A percentile compares a stretch with the other conserved stretches of the same genome.
Evolutionary conservation across 2,888 invertebrate species (phyloP).

Genomic region (Agrypnus murinus): DNA sequence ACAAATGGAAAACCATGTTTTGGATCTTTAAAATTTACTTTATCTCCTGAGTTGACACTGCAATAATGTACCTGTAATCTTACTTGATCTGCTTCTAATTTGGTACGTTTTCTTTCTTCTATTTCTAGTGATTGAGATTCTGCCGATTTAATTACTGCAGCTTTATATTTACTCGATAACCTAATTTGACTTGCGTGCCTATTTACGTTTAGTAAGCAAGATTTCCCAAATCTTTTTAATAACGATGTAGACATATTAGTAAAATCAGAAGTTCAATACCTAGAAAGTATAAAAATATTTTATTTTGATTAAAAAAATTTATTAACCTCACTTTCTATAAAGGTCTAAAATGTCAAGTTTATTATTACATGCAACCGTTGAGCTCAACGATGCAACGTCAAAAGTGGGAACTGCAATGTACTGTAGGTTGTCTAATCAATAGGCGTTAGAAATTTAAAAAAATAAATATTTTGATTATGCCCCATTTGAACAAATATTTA

Average conservation of each 20-base stretch:
- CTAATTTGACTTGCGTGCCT: slow-evolving; percentile 48
- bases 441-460: no score
- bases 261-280: no score
- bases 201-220: slow-evolving; percentile 28
- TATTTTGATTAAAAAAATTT: background rate
- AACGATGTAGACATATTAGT: slow-evolving; percentile 40
- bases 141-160: slow-evolving; percentile 73
- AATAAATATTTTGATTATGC: no score
- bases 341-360: no score
- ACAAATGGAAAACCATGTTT: slow-evolving; percentile 74
- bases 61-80: slow-evolving; percentile 77
- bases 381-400: no score
- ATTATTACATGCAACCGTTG: no score
- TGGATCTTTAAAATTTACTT: slow-evolving; percentile 73
- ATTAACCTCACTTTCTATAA: no score
- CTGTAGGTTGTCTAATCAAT: no score
- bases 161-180: slow-evolving; percentile 64
- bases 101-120: slow-evolving; percentile 69
- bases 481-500: no score
- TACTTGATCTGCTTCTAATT: slow-evolving; percentile 74
- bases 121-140: slow-evolving; percentile 72
- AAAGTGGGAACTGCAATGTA: no score
- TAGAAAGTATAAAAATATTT: no score
- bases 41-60: slow-evolving; percentile 79
- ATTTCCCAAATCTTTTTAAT: slow-evolving; percentile 37